A percentile compares a stretch with the other conserved stretches of the same genome.
Conservation (phyloP, 2,888 invertebrate species). For the Melinopterus prodromus region DNA sequence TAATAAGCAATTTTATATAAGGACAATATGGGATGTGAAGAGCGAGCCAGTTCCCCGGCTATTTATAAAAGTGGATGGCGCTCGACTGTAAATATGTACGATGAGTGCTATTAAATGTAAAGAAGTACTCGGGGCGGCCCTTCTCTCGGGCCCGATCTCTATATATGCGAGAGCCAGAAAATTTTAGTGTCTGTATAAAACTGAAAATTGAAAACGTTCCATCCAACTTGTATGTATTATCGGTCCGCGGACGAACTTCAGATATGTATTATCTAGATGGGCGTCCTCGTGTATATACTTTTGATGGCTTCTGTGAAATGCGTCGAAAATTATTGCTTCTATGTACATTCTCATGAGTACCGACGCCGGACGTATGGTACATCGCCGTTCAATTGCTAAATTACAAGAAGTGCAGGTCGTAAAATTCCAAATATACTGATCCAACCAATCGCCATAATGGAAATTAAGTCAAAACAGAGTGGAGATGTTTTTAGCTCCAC, state of each 20-base stretch:
- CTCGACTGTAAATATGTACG: conserved; percentile 27
- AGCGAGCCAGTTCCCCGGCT: background rate
- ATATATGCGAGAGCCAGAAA: conserved; percentile 11
- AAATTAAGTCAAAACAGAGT: too few species aligned
- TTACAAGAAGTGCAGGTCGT: background rate
- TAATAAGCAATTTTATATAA: conserved; percentile 26
- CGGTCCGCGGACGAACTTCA: conserved; percentile 14
- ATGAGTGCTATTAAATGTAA: conserved; percentile 23
- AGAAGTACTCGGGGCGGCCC: conserved; percentile 15
- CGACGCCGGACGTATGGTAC: background rate
- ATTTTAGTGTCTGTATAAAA: conserved; percentile 23
- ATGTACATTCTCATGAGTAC: background rate
- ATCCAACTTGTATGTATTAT: conserved; percentile 11
- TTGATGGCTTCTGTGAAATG: background rate
- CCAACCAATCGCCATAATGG: too few species aligned
- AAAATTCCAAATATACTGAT: too few species aligned
- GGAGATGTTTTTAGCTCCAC: too few species aligned
- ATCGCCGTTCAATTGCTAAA: background rate
- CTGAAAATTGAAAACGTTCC: conserved; percentile 23
- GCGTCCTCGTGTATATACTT: conserved; percentile 15
- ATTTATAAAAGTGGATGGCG: conserved; percentile 25
- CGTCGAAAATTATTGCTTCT: background rate
- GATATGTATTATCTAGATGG: conserved; percentile 23
- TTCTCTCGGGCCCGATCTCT: conserved; percentile 5
- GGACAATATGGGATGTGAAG: conserved; percentile 16